Evolutionary conservation across 2,113 vertebrate genomes (phyloP).

Genomic region (Promerops cafer): DNA sequence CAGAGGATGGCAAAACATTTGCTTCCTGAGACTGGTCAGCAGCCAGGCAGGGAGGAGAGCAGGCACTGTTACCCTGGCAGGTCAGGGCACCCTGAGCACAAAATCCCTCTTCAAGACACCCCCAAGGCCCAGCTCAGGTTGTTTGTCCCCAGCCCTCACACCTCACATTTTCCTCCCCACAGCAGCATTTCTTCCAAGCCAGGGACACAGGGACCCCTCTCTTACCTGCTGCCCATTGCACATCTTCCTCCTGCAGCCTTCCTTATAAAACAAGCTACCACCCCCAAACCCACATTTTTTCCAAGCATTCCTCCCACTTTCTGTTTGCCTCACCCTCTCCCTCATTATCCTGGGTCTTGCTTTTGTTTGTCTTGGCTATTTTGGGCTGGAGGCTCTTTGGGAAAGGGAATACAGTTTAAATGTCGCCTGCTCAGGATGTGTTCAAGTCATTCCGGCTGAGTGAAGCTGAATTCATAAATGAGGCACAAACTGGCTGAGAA

Average conservation of each 20-base stretch:
- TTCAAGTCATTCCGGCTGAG: neutral
- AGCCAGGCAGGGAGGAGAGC: neutral
- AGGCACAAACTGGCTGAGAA: neutral
- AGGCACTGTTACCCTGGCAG: neutral
- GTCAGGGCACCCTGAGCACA: neutral
- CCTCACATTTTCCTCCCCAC: neutral
- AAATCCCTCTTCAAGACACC: neutral
- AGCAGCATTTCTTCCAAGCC: neutral
- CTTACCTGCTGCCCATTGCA: neutral
- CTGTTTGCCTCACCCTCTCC: constrained; percentile 42
- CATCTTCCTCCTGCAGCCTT: neutral
- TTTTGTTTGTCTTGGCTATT: constrained; percentile 59
- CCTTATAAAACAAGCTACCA: constrained; percentile 49
- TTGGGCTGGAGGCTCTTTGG: constrained; percentile 12
- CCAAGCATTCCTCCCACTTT: constrained; percentile 56
- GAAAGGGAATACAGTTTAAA: neutral
- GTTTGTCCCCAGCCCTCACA: neutral
- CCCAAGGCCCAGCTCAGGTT: neutral
- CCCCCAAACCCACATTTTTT: constrained; percentile 37
- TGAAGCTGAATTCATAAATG: neutral
- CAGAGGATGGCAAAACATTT: neutral
- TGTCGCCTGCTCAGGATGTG: neutral
- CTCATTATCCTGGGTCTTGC: constrained; percentile 41
- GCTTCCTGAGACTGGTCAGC: neutral
- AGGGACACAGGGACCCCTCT: neutral